A percentile compares a stretch with the other conserved stretches of the same genome.
phyloP scores from a whole-genome alignment of 2,113 vertebrate genomes.

The Clarias magur region DNA sequence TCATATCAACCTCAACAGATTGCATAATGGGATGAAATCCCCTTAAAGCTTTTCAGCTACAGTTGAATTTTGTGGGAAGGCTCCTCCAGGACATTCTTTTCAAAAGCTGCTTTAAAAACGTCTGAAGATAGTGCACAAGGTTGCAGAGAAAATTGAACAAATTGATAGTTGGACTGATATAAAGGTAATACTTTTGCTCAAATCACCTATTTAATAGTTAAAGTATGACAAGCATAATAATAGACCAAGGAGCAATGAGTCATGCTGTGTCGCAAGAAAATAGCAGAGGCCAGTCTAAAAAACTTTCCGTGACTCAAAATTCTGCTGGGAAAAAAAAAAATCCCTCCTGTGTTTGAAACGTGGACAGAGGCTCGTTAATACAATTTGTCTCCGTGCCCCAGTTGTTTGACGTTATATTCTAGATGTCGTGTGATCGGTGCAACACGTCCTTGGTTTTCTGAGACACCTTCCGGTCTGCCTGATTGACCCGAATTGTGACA shows the following conservation, averaged over 20 bases:
- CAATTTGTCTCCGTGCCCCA: conserved; percentile 43
- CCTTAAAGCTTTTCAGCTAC: conserved; percentile 8
- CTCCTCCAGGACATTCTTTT: not conserved
- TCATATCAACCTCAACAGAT: conserved; percentile 28
- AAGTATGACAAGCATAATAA: not conserved
- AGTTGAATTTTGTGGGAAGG: not conserved
- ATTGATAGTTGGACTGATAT: not conserved
- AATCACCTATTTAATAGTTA: not conserved
- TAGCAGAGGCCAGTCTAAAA: conserved; percentile 36
- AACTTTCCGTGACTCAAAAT: conserved; percentile 35
- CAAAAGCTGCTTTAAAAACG: not conserved
- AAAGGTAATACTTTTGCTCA: not conserved
- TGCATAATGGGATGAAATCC: conserved; percentile 36
- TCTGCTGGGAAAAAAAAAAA: conserved; percentile 32
- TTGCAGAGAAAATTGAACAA: not conserved
- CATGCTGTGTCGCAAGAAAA: conserved; percentile 38
- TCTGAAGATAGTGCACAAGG: not conserved
- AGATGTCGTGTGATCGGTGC: conserved; percentile 18
- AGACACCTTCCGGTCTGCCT: not conserved
- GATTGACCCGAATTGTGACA: not conserved
- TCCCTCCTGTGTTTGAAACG: conserved; percentile 18
- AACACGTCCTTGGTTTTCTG: not conserved
- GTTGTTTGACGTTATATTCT: conserved; percentile 20
- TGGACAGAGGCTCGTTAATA: conserved; percentile 29
- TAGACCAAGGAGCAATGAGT: conserved; percentile 28